phyloP scores from a whole-genome alignment of 1,140 invertebrate species.

The Pinna nobilis region DNA sequence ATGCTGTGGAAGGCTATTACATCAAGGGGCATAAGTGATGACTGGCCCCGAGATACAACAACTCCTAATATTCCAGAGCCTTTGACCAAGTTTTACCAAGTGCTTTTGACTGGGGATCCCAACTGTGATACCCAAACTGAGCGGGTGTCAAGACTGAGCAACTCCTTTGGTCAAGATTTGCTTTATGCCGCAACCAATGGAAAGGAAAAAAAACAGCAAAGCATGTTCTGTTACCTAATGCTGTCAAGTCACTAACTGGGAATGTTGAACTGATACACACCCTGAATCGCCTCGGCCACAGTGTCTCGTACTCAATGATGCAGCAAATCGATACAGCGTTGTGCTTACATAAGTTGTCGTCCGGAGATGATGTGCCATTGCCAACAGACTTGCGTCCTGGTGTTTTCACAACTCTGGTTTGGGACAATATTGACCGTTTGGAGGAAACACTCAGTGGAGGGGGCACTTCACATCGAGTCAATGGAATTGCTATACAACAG shows the following conservation, averaged over 20 bases:
- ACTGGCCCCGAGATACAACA: too few relatives aligned
- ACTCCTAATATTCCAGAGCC: too few relatives aligned
- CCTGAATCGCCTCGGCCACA: conserved; percentile 38
- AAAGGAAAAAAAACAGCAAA: conserved; percentile 7
- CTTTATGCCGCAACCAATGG: conserved; percentile 25
- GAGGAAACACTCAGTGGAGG: conserved; percentile 56
- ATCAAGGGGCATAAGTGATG: too few relatives aligned
- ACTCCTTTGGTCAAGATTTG: conserved; percentile 9
- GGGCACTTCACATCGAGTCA: conserved; percentile 56
- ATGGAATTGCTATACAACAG: conserved; percentile 54
- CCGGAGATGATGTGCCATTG: not conserved
- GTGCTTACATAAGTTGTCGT: conserved; percentile 2
- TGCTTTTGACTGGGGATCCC: not conserved
- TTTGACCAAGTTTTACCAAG: not conserved
- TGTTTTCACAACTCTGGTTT: conserved; percentile 45
- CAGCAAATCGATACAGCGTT: conserved; percentile 23
- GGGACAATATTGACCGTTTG: conserved; percentile 56
- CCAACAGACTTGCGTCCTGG: conserved; percentile 11
- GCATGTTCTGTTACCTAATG: conserved; percentile 14
- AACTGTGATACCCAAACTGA: not conserved
- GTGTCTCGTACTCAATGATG: conserved; percentile 29
- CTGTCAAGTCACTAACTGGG: conserved; percentile 16
- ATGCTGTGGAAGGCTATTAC: too few relatives aligned
- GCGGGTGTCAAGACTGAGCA: not conserved
- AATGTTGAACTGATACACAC: conserved; percentile 24